Conservation (phyloP, 2,888 invertebrate genomes). For the Syritta pipiens region DNA sequence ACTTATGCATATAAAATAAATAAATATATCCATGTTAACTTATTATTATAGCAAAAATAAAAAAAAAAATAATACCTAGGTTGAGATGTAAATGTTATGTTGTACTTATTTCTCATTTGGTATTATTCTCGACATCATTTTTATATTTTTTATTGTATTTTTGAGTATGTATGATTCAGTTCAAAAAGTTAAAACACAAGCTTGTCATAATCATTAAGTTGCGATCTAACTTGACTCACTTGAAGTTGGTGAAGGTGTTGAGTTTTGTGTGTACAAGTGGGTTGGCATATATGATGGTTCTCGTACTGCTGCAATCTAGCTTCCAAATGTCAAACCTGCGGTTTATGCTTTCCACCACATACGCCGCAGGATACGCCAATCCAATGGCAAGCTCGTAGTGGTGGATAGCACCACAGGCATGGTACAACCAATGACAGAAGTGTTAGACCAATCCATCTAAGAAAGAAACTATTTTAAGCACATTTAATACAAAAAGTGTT, state of each 20-base stretch:
- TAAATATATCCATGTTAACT: not conserved
- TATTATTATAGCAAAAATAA: conserved; percentile 16
- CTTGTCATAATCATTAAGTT: conserved; percentile 75
- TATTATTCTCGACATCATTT: conserved; percentile 50
- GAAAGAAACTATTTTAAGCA: conserved; percentile 44
- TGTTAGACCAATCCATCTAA: conserved; percentile 90
- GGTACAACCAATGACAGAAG: conserved; percentile 93
- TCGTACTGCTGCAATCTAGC: conserved; percentile 76
- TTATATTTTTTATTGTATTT: not conserved
- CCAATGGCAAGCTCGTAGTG: conserved; percentile 90
- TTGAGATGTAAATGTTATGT: conserved; percentile 18
- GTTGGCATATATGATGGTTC: conserved; percentile 65
- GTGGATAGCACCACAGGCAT: conserved; percentile 96
- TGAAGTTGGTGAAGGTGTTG: conserved; percentile 70
- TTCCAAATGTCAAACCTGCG: conserved; percentile 80
- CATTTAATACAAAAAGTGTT: not conserved
- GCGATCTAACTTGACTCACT: conserved; percentile 71
- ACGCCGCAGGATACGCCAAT: conserved; percentile 89
- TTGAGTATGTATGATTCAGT: not conserved
- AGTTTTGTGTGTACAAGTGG: conserved; percentile 67
- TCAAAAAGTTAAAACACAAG: conserved; percentile 65
- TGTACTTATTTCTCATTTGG: conserved; percentile 66
- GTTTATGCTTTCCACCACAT: conserved; percentile 90
- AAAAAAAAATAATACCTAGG: not conserved
- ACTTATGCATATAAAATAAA: conserved; percentile 27